Percentiles rank a stretch among this genome's conserved stretches.
phyloP scores from a whole-genome alignment of 2,888 invertebrate genomes.

The Cerceris rybyensis region DNA sequence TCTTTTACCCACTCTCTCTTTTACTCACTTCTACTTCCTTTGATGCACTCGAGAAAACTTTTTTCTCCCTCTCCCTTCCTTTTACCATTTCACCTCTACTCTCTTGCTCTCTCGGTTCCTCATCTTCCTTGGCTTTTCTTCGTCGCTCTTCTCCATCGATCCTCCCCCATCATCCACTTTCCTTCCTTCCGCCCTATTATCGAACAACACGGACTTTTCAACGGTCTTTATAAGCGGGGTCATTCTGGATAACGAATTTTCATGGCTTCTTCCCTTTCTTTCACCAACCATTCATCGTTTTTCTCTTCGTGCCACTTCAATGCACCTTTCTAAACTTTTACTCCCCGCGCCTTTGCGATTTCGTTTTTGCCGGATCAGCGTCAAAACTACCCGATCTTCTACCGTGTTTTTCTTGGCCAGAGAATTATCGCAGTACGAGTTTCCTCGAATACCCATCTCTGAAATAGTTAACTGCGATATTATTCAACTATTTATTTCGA shows the following conservation, averaged over 20 bases:
- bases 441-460: too few relatives aligned
- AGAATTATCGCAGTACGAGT: not conserved
- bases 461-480: too few relatives aligned
- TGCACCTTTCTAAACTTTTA: constrained; percentile 20
- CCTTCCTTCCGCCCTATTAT: constrained; percentile 59
- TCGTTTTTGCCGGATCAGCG: constrained; percentile 39
- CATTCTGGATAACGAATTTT: constrained; percentile 62
- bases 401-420: not conserved
- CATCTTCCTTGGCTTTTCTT: constrained; percentile 18
- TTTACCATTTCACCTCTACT: not conserved
- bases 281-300: constrained; percentile 23
- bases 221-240: constrained; percentile 60
- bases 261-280: constrained; percentile 33
- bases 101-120: constrained; percentile 38
- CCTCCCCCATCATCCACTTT: constrained; percentile 20
- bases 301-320: constrained; percentile 17
- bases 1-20: not conserved
- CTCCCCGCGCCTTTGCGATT: constrained; percentile 40
- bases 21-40: not conserved
- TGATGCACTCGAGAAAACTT: not conserved
- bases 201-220: constrained; percentile 60
- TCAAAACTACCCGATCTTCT: constrained; percentile 33
- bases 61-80: not conserved
- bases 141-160: constrained; percentile 41
- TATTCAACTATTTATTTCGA: too few relatives aligned